Base-by-base conservation (phyloP, 53 echinoderm and acorn worm species). In the Mesocentrotus franciscanus region DNA sequence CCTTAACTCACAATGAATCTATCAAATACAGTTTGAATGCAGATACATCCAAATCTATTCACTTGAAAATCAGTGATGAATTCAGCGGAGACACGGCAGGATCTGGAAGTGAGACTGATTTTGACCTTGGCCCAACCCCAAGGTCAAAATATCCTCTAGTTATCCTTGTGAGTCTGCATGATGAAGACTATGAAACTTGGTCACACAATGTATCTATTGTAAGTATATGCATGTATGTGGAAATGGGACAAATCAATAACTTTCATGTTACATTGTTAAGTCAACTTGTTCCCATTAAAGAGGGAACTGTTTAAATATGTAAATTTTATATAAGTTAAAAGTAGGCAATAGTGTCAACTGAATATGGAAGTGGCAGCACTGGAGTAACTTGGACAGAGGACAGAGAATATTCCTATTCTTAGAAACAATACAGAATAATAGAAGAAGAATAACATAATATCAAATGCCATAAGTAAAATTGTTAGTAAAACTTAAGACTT, bases 121-220 rank as follows among this genome's bases (percentile, higher is more conserved):
- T 57, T 33, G 89, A 95, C 42, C 91, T 96, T 76, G 97, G 97
- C 59, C 95, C 96, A 59, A 95, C 96, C 29, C 97, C 98, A 22
- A 95, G 98, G 26, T 90, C 79, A 57, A 95, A 93, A 42, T 98
- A 98, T 59, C 99, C 97, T 32, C 92, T 98, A 13, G 95, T 96
- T 61, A 20, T 98, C 27, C 33, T 98, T 13, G 33, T 97, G 79
- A 97, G 96, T 78, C 95, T 95, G 30, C 78, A 33, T 71, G 56
- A 75, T 71, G 71, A 68, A 56, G 75, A 42, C 56, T 72, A 26
- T 29, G 39, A 56, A 12, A 22, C 56, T n/a, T 22, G 14, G 20
- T 56, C 71, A 36, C 75, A 26, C 27, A 22, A 35, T n/a, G 75
- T 92, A n/a, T 92, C 74, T 0, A 75, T 92, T 68, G 92, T 92